A percentile compares a stretch with the other conserved stretches of the same genome.
phyloP scores from a whole-genome alignment of 2,888 invertebrate genomes.

The Orthosia cruda region DNA sequence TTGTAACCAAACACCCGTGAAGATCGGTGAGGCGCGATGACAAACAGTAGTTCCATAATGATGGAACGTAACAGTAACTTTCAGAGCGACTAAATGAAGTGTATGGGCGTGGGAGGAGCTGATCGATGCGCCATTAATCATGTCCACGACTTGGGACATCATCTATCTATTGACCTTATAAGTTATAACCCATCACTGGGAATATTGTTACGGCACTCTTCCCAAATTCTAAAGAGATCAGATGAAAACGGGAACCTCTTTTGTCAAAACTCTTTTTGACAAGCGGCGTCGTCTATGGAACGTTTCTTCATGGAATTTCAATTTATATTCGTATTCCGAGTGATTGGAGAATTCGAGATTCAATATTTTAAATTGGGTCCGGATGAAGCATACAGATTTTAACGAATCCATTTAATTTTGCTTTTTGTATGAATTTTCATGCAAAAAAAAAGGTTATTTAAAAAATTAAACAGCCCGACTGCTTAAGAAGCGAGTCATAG shows the following conservation, averaged over 20 bases:
- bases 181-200: constrained; percentile 23
- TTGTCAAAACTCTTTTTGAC: constrained; percentile 2
- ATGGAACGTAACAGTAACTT: constrained; percentile 35
- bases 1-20: constrained; percentile 35
- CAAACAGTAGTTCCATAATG: constrained; percentile 32
- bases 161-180: constrained; percentile 24
- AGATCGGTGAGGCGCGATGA: constrained; percentile 17
- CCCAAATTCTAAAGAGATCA: neutral
- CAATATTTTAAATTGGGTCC: neutral
- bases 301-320: neutral
- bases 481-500: too few relatives aligned
- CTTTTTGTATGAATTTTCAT: neutral
- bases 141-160: constrained; percentile 38
- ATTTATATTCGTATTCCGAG: constrained; percentile 19
- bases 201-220: constrained; percentile 13
- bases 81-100: constrained; percentile 59
- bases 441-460: too few relatives aligned
- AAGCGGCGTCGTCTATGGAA: neutral
- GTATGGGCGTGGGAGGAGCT: constrained; percentile 51
- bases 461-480: too few relatives aligned
- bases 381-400: neutral
- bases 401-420: neutral
- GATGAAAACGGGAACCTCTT: neutral
- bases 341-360: neutral
- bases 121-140: constrained; percentile 66